A percentile compares a stretch with the other conserved stretches of the same genome.
Evolutionary conservation across 2,888 invertebrate species (phyloP).

Genomic region (Drosophila lutescens): DNA sequence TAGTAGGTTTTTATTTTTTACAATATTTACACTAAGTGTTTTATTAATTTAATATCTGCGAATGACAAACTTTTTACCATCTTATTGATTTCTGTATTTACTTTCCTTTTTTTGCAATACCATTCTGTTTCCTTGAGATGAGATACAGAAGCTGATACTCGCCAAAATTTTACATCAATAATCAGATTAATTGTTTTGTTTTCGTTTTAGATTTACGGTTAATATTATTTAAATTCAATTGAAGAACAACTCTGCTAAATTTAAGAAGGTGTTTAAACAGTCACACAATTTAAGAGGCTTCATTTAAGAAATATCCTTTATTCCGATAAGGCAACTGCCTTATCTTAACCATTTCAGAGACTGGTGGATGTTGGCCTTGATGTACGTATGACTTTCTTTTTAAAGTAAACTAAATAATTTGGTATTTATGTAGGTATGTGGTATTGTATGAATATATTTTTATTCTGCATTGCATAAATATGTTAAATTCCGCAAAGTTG

Average conservation of each 20-base stretch:
- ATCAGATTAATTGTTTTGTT: constrained; percentile 37
- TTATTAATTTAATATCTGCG: constrained; percentile 42
- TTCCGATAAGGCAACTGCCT: constrained; percentile 27
- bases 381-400: constrained; percentile 12
- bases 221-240: constrained; percentile 58
- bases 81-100: constrained; percentile 36
- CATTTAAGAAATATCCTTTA: constrained; percentile 22
- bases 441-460: constrained; percentile 38
- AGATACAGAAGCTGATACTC: constrained; percentile 76
- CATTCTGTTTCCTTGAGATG: constrained; percentile 67
- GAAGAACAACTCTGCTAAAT: constrained; percentile 65
- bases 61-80: constrained; percentile 25
- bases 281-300: constrained; percentile 49
- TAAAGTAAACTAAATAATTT: constrained; percentile 39
- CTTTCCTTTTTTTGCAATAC: constrained; percentile 26
- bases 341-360: constrained; percentile 21
- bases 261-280: constrained; percentile 50
- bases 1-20: constrained; percentile 58
- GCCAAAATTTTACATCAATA: constrained; percentile 65
- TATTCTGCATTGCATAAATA: constrained; percentile 37
- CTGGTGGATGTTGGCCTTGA: constrained; percentile 5
- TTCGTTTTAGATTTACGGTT: constrained; percentile 28
- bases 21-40: constrained; percentile 81
- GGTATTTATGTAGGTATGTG: constrained; percentile 38
- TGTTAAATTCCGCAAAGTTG: constrained; percentile 42